Base-by-base conservation (phyloP, 92 coral and sea anemone genomes). In the Epizoanthus scotinus region DNA sequence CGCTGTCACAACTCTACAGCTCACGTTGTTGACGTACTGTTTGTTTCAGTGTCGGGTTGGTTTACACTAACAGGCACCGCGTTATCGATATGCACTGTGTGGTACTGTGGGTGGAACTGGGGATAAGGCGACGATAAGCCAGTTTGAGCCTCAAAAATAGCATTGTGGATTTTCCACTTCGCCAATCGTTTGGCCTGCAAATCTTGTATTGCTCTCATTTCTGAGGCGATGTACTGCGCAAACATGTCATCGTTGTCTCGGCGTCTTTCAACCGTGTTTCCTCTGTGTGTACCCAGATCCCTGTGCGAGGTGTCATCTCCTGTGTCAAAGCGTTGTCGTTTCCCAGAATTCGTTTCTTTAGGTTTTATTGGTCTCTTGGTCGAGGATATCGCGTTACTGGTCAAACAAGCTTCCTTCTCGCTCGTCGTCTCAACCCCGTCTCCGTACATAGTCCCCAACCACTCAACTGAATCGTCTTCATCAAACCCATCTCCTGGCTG, bases 101-200 rank as follows among this genome's bases (percentile, higher is more conserved):
- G 81, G 38, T 75, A 59, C 67, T 75, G 81, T 40, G 81, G 81
- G 54, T 75, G 81, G 24, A 8, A 75, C 13, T 75, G 81, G 55
- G 81, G 34, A 59, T 75, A 75, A 40, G 81, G 81, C 15, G 81
- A 58, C 53, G 81, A 57, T 25, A 75, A 60, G 34, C 81, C 81
- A 18, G 81, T 75, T 68, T 75, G 81, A 60, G 81, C 81, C 34
- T 75, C 81, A 18, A 75, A 75, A 58, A 75, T 75, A 24, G 81
- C 81, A 59, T 75, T 75, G 81, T 75, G 81, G 14, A 75, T 75
- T 40, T 75, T 75, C 81, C 81, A 75, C 65, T 75, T 75, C 36
- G 81, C 81, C 22, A 75, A n/a, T 15, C 81, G 40, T 20, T 75
- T 75, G 34, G 81, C 81, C 56, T 75, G 81, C 6, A 21, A 8